Percentiles rank a stretch among this genome's conserved stretches.
Conservation (phyloP, 2,113 vertebrate species). For the Mystacornis crossleyi region DNA sequence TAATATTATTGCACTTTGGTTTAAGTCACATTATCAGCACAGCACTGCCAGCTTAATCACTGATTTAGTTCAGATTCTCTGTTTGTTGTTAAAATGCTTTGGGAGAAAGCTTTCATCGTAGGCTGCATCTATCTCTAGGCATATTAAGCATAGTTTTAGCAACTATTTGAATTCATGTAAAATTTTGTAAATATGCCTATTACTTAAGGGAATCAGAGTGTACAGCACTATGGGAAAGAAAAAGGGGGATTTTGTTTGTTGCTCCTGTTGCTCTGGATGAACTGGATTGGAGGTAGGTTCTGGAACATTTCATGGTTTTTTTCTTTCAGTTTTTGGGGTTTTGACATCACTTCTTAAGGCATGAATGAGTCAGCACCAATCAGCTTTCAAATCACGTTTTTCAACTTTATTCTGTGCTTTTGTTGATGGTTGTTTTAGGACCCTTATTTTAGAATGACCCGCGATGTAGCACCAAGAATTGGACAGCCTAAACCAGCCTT, state of each 20-base stretch:
- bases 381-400: not conserved
- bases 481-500: slow-evolving; percentile 91
- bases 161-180: not conserved
- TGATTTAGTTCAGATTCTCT: not conserved
- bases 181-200: not conserved
- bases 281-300: not conserved
- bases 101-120: not conserved
- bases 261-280: not conserved
- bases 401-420: not conserved
- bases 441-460: slow-evolving; percentile 97
- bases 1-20: not conserved
- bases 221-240: not conserved
- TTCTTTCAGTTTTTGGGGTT: not conserved
- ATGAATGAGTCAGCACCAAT: not conserved
- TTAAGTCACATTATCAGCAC: not conserved
- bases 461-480: slow-evolving; percentile 93
- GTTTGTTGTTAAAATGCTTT: not conserved
- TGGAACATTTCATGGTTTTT: not conserved
- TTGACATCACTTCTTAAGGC: not conserved
- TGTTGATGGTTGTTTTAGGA: slow-evolving; percentile 76
- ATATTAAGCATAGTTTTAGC: not conserved
- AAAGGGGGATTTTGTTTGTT: not conserved
- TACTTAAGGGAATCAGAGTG: not conserved
- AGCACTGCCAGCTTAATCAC: not conserved
- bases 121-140: not conserved